A percentile compares a stretch with the other conserved stretches of the same genome.
Conservation (phyloP, 2,113 vertebrate species). For the Vidua chalybeata region DNA sequence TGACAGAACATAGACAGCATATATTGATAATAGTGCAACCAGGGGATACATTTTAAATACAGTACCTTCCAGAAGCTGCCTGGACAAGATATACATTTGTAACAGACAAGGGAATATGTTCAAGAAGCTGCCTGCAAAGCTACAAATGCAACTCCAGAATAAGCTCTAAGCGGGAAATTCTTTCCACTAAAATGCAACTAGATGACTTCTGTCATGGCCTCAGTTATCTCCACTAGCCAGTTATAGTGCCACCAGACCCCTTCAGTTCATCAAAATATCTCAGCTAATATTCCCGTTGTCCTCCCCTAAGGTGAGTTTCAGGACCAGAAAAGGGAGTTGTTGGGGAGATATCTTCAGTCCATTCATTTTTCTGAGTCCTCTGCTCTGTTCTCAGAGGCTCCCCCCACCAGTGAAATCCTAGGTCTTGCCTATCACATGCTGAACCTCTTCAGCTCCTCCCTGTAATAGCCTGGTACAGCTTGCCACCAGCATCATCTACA, state of each 20-base stretch:
- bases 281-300: neutral
- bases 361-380: neutral
- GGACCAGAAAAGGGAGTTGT: neutral
- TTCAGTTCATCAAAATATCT: neutral
- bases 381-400: neutral
- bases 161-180: neutral
- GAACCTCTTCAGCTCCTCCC: neutral
- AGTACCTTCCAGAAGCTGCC: neutral
- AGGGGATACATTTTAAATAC: neutral
- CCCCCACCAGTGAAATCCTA: neutral
- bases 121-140: neutral
- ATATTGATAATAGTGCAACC: neutral
- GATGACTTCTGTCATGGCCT: neutral
- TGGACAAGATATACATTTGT: neutral
- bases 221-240: neutral
- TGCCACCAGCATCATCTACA: neutral
- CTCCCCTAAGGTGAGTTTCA: neutral
- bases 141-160: neutral
- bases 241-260: neutral
- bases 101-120: neutral
- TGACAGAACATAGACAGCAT: neutral
- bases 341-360: neutral
- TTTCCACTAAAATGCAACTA: neutral
- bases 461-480: neutral
- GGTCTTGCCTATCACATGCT: neutral